Base-by-base conservation (phyloP, 2,888 invertebrate species). In the Pterostichus madidus region DNA sequence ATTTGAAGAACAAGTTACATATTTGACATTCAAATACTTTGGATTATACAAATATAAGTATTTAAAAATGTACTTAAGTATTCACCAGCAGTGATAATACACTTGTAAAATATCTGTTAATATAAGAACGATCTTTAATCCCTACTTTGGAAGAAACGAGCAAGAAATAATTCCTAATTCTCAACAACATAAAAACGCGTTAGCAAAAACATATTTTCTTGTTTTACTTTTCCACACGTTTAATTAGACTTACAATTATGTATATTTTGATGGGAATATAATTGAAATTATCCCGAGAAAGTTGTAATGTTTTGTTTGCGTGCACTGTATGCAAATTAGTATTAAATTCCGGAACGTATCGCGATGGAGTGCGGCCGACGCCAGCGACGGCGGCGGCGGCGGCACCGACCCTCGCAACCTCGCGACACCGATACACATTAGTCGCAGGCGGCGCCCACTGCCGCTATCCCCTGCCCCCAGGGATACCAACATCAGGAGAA, bases 241-340 rank as follows among this genome's bases (percentile, higher is more conserved):
- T 83, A 83, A 83, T 83, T 83, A 83, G 61, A 53, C 52, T 77
- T 77, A 77, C 77, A 83, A 83, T 83, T 68, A 83, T 83, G 83
- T 83, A 83, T 83, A 83, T 83, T 83, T 77, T 83, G 83, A 83
- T 83, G 83, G 83, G 77, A 83, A 83, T 77, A 83, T 83, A 83
- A 83, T 83, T 83, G 83, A 83, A 83, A 83, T 83, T 76, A 83
- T 83, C 83, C 83, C 77, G 49, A 11, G 77, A 77, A 83, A 83
- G 77, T 83, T 77, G 83, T 83, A 83, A 83, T 83, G 83, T 68
- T 77, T 77, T 83, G 77, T 83, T 83, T 83, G 83, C 83, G 83
- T 83, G 83, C 76, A 77, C 77, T 83, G 83, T 64, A 83, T 83
- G 83, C 77, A 83, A 83, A 83, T 83, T 61, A 76, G 53, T 64